Conservation (phyloP, 2,113 vertebrate species). For the Etheostoma cragini region DNA sequence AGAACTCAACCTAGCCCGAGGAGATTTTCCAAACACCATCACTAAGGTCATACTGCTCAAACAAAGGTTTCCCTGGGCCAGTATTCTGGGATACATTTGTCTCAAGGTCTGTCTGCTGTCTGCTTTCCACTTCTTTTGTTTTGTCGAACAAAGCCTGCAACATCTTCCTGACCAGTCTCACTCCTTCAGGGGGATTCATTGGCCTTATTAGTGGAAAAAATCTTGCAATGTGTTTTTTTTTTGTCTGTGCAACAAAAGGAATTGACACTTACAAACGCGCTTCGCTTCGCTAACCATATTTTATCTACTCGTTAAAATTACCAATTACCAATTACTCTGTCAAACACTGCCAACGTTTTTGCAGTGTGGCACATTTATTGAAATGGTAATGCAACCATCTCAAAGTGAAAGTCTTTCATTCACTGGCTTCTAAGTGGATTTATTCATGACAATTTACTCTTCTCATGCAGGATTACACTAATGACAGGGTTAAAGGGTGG, state of each 20-base stretch:
- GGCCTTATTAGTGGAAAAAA: constrained; percentile 52
- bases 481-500: constrained; percentile 82
- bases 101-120: constrained; percentile 70
- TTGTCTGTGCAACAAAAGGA: constrained; percentile 34
- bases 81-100: constrained; percentile 62
- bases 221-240: constrained; percentile 41
- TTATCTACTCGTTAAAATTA: constrained; percentile 74
- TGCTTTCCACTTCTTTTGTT: constrained; percentile 66
- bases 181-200: constrained; percentile 45
- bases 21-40: constrained; percentile 63
- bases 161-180: constrained; percentile 41
- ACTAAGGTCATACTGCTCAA: constrained; percentile 64
- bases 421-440: constrained; percentile 81
- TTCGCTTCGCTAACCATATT: constrained; percentile 67
- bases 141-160: constrained; percentile 62
- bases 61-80: constrained; percentile 58
- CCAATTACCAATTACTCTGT: constrained; percentile 78
- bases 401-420: constrained; percentile 80
- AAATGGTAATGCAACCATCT: constrained; percentile 82
- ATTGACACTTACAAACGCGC: constrained; percentile 49
- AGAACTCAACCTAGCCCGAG: constrained; percentile 60
- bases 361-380: constrained; percentile 72
- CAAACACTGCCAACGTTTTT: constrained; percentile 76
- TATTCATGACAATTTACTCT: constrained; percentile 84
- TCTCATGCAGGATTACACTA: constrained; percentile 81